A percentile compares a stretch with the other conserved stretches of the same genome.
phyloP scores from a whole-genome alignment of 2,113 vertebrate genomes.

The Brienomyrus longianalis region DNA sequence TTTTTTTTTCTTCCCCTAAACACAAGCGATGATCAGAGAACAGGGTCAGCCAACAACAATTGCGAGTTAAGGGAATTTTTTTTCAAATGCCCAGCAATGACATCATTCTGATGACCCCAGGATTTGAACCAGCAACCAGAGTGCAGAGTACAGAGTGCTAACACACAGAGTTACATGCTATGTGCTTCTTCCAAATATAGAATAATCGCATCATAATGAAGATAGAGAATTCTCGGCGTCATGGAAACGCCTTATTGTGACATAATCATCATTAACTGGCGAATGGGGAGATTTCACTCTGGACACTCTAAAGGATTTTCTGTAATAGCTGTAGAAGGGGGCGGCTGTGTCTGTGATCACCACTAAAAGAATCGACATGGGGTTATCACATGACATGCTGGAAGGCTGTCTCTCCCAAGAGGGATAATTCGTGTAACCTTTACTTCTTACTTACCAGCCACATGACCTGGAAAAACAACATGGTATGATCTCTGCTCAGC shows the following conservation, averaged over 20 bases:
- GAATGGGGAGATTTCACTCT: not conserved
- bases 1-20: not conserved
- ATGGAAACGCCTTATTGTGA: not conserved
- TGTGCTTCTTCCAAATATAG: not conserved
- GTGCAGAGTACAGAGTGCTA: not conserved
- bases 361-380: not conserved
- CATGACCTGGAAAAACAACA: not conserved
- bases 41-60: not conserved
- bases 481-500: not conserved
- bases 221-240: not conserved
- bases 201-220: not conserved
- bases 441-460: not conserved
- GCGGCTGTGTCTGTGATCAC: not conserved
- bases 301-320: not conserved
- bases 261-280: not conserved
- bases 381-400: slow-evolving; percentile 3
- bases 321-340: not conserved
- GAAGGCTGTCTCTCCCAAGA: not conserved
- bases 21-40: not conserved
- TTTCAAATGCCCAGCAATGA: not conserved
- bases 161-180: not conserved
- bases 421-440: not conserved
- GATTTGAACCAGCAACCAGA: not conserved
- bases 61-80: not conserved
- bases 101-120: not conserved